Evolutionary conservation across 2,113 vertebrate genomes (phyloP), one percentile per base, ranked within the genome.

Genomic region (Seriola dumerili): DNA sequence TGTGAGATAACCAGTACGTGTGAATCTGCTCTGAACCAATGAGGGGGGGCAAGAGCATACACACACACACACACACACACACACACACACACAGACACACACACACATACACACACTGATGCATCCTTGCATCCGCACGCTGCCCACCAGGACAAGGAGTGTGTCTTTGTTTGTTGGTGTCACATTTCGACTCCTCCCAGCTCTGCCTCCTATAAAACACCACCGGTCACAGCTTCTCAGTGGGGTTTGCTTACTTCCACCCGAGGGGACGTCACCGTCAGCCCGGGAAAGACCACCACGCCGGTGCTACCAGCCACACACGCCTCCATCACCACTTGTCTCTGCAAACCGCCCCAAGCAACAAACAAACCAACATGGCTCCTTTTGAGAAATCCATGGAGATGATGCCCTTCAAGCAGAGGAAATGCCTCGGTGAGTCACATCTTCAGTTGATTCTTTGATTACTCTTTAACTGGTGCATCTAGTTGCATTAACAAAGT

Each of bases 321-420:
- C 65, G 67, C 59, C 78, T 83, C 78, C 76, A 76, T 36, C 79
- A 36, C 61, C 57, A 14, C 32, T 21, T 32, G 70, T 75, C 86
- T 65, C 58, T 16, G 63, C 76, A 81, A 87, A 80, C 89, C 13
- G 1, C 64, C 85, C 64, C 17, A 21, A 82, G 21, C 64, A 66
- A 77, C 40, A 38, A 69, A 71, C 25, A 81, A 72, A 81, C 40
- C 40, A 10, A 68, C 61, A 96, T 96, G 96, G 92, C 95, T 77
- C 95, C 96, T 62, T 94, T 91, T 61, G 94, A 95, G 87, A 94
- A 94, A 90, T 96, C 95, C 61, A 95, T 95, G 92, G 96, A 96
- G 69, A 84, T 91, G 66, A 92, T 93, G 85, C 92, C 96, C 57
- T 97, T 96, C 82, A 97, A 96, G 88, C 93, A 95, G 78, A 95